phyloP scores from a whole-genome alignment of 2,113 vertebrate genomes.

The Oreocharis arfaki region DNA sequence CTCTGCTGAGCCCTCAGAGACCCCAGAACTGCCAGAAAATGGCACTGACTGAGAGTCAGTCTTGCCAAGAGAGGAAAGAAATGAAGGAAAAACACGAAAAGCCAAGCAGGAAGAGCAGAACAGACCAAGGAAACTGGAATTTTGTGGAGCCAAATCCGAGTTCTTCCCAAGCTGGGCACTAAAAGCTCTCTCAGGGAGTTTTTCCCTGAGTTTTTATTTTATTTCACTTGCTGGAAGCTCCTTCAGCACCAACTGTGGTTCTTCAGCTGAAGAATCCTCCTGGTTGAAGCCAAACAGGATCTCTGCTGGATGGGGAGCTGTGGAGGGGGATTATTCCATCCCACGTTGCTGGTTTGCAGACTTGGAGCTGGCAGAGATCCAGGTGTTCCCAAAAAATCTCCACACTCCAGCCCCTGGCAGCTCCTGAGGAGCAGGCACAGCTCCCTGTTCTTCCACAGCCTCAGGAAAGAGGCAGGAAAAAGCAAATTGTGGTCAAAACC shows the following conservation, averaged over 20 bases:
- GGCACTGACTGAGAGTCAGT: background rate
- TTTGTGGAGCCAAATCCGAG: background rate
- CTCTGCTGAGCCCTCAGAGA: background rate
- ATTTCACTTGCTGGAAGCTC: background rate
- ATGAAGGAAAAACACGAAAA: background rate
- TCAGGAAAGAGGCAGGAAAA: background rate
- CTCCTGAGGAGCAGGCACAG: background rate
- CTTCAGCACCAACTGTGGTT: background rate
- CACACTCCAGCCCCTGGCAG: background rate
- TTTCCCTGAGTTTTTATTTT: background rate
- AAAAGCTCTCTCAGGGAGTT: background rate
- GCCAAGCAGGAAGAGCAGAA: background rate
- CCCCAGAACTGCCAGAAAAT: background rate
- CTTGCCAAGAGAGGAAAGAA: background rate
- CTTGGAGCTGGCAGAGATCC: background rate
- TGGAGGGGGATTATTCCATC: accelerated
- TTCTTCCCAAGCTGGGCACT: background rate
- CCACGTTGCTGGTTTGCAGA: background rate
- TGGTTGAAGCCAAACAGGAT: background rate
- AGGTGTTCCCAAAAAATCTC: background rate
- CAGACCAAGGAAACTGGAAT: background rate
- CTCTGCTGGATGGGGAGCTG: background rate
- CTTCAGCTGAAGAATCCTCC: background rate
- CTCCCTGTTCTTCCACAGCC: background rate
- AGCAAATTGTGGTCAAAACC: background rate